A percentile compares a stretch with the other conserved stretches of the same genome.
phyloP scores from a whole-genome alignment of 1,140 invertebrate genomes.

The Lasaia peninsularis region DNA sequence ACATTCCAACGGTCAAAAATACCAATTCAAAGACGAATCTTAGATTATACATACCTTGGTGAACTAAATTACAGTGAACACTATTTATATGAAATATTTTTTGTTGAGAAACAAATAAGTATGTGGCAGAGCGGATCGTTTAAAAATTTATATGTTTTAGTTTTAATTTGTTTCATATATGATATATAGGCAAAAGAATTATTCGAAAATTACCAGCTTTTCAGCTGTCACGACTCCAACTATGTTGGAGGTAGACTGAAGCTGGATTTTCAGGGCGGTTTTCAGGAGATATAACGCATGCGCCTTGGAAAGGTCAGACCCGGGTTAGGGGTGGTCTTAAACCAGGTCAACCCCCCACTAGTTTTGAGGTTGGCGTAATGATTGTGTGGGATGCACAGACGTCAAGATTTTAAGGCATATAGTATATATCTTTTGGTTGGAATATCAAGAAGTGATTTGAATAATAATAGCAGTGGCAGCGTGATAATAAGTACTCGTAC shows the following conservation, averaged over 20 bases:
- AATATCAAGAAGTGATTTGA: too few species aligned
- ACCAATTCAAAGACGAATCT: not conserved
- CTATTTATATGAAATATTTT: slow-evolving; percentile 72
- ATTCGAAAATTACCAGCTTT: slow-evolving; percentile 20
- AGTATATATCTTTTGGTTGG: too few species aligned
- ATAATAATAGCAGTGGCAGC: too few species aligned
- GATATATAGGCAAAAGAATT: slow-evolving; percentile 19
- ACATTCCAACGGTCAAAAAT: not conserved
- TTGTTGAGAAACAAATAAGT: slow-evolving; percentile 65
- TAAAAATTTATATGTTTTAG: slow-evolving; percentile 35
- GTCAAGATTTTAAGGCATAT: not conserved
- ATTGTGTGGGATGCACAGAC: slow-evolving; percentile 10
- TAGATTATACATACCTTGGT: slow-evolving; percentile 11
- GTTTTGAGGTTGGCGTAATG: slow-evolving; percentile 23
- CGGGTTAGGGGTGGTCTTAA: slow-evolving; percentile 28
- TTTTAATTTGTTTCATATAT: slow-evolving; percentile 64
- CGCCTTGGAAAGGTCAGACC: slow-evolving; percentile 50
- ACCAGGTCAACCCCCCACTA: slow-evolving; percentile 37
- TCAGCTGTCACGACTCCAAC: slow-evolving; percentile 24
- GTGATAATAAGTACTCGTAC: too few species aligned
- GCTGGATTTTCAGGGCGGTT: slow-evolving; percentile 23
- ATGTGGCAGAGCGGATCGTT: slow-evolving; percentile 55
- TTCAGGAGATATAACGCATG: slow-evolving; percentile 38
- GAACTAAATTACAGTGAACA: slow-evolving; percentile 26
- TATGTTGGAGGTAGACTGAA: slow-evolving; percentile 33